These are phyloP conservation scores for Entomyzon cyanotis DNA, from an alignment of 2,113 vertebrate species.

Conservation along the genomic window DNA sequence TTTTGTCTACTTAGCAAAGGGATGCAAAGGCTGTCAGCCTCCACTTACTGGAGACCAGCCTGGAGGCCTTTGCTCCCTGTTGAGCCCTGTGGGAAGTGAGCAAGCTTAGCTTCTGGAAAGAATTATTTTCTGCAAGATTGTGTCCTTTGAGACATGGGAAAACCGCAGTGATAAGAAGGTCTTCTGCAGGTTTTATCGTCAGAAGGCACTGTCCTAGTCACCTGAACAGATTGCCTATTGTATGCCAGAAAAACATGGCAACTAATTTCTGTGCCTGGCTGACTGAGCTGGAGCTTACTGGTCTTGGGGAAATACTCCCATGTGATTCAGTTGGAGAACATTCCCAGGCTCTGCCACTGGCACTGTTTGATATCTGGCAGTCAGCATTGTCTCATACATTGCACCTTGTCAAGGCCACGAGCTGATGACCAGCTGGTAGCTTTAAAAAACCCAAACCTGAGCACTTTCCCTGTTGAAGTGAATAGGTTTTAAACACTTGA, in stretches of 20 bases:
- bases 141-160: not conserved
- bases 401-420: not conserved
- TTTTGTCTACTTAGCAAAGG: not conserved
- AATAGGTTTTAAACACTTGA: not conserved
- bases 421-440: not conserved
- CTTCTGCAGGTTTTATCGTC: not conserved
- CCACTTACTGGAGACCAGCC: not conserved
- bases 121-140: not conserved
- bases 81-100: not conserved
- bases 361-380: not conserved
- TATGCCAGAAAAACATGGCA: not conserved
- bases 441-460: not conserved
- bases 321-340: not conserved
- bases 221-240: not conserved
- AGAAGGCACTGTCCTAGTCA: not conserved
- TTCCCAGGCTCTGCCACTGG: not conserved
- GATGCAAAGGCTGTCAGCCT: not conserved
- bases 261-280: not conserved
- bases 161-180: not conserved
- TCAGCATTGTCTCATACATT: not conserved
- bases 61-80: not conserved
- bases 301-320: not conserved
- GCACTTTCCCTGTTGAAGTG: not conserved
- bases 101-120: not conserved
- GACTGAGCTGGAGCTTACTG: not conserved